phyloP scores from a whole-genome alignment of 2,888 invertebrate genomes.

The Furcula furcula region DNA sequence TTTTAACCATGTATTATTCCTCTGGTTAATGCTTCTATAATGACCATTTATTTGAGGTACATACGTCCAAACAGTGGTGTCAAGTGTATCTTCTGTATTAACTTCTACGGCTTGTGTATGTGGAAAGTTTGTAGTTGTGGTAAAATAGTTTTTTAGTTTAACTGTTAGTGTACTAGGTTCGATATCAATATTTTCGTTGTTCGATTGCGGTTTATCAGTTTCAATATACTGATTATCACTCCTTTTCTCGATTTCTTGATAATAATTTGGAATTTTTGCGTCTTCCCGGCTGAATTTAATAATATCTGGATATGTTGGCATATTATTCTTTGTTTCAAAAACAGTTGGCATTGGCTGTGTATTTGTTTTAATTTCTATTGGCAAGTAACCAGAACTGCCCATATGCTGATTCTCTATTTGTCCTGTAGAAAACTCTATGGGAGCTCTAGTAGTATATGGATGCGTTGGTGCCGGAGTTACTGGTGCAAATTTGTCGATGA shows the following conservation, averaged over 20 bases:
- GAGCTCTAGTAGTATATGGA: conserved; percentile 38
- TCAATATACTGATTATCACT: conserved; percentile 19
- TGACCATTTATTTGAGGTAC: conserved; percentile 72
- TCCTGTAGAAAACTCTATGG: conserved; percentile 45
- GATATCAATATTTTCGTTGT: conserved; percentile 12
- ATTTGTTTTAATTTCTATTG: conserved; percentile 33
- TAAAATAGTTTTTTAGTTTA: conserved; percentile 51
- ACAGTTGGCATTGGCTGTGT: conserved; percentile 34
- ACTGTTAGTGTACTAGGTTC: conserved; percentile 42
- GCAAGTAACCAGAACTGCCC: conserved; percentile 68
- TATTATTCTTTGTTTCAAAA: conserved; percentile 44
- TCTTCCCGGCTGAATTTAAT: conserved; percentile 66
- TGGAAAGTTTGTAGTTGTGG: conserved; percentile 24
- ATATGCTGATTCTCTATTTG: conserved; percentile 65
- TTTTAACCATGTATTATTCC: conserved; percentile 35
- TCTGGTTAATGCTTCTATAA: conserved; percentile 54
- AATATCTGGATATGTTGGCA: conserved; percentile 51
- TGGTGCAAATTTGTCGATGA: conserved; percentile 13
- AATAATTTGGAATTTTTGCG: conserved; percentile 63
- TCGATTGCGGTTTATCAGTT: conserved; percentile 17
- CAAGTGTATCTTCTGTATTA: conserved; percentile 19
- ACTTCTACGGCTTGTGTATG: conserved; percentile 5
- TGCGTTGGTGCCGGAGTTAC: conserved; percentile 26
- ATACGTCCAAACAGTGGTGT: conserved; percentile 46
- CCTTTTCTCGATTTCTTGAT: conserved; percentile 36